A percentile compares a stretch with the other conserved stretches of the same genome.
Evolutionary conservation across 2,113 vertebrate species (phyloP).

Genomic region (Oncorhynchus nerka): DNA sequence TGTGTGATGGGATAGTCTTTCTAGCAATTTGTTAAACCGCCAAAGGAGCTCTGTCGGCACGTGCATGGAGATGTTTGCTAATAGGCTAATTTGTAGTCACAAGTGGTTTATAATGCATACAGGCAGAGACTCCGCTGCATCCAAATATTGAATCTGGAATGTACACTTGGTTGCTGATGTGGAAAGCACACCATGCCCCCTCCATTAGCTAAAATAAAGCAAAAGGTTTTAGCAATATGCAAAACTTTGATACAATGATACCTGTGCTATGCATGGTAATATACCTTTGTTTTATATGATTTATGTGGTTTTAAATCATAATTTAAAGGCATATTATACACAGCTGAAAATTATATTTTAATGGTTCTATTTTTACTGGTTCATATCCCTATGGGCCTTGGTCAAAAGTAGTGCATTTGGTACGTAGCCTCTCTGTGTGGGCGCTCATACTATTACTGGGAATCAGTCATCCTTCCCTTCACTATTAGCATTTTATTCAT

Average conservation of each 20-base stretch:
- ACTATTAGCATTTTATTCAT: no score
- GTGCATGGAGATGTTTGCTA: slow-evolving; percentile 63
- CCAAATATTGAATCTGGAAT: slow-evolving; percentile 51
- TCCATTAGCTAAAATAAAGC: not conserved
- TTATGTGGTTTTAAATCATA: no score
- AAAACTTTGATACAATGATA: not conserved
- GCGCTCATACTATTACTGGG: no score
- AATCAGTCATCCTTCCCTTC: no score
- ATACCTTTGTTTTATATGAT: no score
- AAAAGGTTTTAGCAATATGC: not conserved
- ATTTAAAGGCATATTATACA: no score
- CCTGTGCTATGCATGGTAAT: not conserved
- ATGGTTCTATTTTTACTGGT: no score
- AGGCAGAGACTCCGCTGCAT: slow-evolving; percentile 41
- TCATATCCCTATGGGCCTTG: no score
- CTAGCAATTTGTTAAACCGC: slow-evolving; percentile 54
- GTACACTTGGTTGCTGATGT: slow-evolving; percentile 38
- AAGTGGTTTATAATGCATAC: slow-evolving; percentile 57
- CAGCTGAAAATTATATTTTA: no score
- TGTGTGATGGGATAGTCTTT: slow-evolving; percentile 41
- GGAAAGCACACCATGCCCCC: slow-evolving; percentile 23
- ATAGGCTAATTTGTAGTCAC: slow-evolving; percentile 69
- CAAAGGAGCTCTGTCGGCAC: slow-evolving; percentile 44
- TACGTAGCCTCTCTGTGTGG: no score
- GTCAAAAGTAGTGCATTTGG: no score